Conservation (phyloP, 2,113 vertebrate genomes). For the Phrynosoma platyrhinos region DNA sequence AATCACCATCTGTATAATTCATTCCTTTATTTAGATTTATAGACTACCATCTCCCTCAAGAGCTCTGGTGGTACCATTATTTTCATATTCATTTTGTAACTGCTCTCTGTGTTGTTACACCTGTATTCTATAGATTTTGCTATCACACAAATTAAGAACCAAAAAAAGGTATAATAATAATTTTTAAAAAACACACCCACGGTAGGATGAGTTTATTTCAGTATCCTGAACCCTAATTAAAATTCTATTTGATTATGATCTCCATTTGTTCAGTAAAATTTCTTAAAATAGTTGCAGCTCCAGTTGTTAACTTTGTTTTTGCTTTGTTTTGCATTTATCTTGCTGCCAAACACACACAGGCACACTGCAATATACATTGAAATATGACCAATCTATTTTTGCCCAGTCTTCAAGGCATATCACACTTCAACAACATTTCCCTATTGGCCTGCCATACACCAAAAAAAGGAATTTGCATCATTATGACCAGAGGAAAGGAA, state of each 20-base stretch:
- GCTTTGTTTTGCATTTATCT: neutral
- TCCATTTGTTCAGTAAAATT: neutral
- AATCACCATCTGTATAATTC: conserved; percentile 9
- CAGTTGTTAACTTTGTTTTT: neutral
- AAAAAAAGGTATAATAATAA: neutral
- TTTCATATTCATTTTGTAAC: neutral
- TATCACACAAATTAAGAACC: neutral
- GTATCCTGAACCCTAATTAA: neutral
- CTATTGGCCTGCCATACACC: neutral
- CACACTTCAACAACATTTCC: neutral
- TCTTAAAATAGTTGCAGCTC: neutral
- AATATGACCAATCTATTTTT: neutral
- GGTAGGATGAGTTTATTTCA: neutral
- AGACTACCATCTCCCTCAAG: neutral
- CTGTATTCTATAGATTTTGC: neutral
- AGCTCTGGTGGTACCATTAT: neutral
- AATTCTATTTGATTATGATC: neutral
- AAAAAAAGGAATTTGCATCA: too few species aligned
- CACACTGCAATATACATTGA: too few species aligned
- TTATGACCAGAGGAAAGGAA: too few species aligned
- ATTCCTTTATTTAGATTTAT: conserved; percentile 15
- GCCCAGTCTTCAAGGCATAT: neutral
- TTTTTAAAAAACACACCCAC: neutral
- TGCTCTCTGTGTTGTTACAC: neutral
- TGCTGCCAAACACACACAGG: too few species aligned